Evolutionary conservation across 2,113 vertebrate species (phyloP).

Genomic region (Helogale parvula): DNA sequence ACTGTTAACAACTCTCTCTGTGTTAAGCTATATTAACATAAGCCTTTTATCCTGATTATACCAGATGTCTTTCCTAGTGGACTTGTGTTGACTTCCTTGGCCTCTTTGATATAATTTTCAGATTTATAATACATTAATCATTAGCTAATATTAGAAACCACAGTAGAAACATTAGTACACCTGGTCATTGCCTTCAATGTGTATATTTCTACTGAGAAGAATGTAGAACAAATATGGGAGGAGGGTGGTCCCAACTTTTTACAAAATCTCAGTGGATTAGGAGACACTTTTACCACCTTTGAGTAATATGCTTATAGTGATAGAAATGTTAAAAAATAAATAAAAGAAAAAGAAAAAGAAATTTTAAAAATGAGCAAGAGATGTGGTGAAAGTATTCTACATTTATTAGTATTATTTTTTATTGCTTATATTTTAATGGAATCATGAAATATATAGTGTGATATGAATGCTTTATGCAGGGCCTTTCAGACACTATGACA

Average conservation of each 20-base stretch:
- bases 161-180: not conserved
- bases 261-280: not conserved
- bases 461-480: not conserved
- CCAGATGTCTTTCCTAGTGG: not conserved
- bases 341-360: not conserved
- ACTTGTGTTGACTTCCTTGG: not conserved
- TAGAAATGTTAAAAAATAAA: not conserved
- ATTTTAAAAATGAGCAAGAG: not conserved
- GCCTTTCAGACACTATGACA: not conserved
- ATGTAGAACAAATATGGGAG: no score
- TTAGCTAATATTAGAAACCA: not conserved
- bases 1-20: not conserved
- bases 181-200: not conserved
- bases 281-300: not conserved
- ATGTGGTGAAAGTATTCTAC: not conserved
- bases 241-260: rapidly evolving
- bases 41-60: not conserved
- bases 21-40: not conserved
- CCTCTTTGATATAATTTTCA: not conserved
- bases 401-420: not conserved
- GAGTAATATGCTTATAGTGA: not conserved
- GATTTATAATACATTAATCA: not conserved
- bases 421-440: not conserved
- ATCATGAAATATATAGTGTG: not conserved
- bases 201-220: not conserved